Conservation (phyloP, 2,113 vertebrate genomes). For the Chinchilla lanigera region DNA sequence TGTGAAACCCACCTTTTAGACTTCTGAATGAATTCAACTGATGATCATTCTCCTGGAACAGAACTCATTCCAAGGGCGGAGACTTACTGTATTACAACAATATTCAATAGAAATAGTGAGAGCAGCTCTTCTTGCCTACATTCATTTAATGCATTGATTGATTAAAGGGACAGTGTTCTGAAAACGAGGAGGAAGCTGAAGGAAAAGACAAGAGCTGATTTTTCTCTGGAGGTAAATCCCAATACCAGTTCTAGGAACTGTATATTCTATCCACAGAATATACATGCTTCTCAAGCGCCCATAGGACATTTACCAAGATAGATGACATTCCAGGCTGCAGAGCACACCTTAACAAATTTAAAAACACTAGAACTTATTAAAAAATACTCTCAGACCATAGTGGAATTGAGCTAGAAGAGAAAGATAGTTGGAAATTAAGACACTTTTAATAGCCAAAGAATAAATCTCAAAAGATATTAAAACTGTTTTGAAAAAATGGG, state of each 20-base stretch:
- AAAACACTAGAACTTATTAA: constrained; percentile 33
- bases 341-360: not conserved
- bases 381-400: not conserved
- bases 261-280: not conserved
- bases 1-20: not conserved
- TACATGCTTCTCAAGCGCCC: not conserved
- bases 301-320: not conserved
- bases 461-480: constrained; percentile 34
- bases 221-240: not conserved
- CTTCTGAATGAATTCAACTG: not conserved
- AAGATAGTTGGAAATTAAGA: constrained; percentile 12
- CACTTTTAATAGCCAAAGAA: not conserved
- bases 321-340: not conserved
- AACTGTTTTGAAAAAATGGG: constrained; percentile 55
- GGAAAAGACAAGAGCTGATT: not conserved
- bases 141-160: constrained; percentile 38
- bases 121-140: not conserved
- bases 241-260: not conserved
- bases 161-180: not conserved
- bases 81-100: not conserved
- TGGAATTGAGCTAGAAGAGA: not conserved
- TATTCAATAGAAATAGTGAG: not conserved
- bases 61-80: not conserved
- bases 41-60: no score
- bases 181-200: not conserved